phyloP scores from a whole-genome alignment of 2,797 vertebrate genomes.

The Neopelma chrysocephalum region DNA sequence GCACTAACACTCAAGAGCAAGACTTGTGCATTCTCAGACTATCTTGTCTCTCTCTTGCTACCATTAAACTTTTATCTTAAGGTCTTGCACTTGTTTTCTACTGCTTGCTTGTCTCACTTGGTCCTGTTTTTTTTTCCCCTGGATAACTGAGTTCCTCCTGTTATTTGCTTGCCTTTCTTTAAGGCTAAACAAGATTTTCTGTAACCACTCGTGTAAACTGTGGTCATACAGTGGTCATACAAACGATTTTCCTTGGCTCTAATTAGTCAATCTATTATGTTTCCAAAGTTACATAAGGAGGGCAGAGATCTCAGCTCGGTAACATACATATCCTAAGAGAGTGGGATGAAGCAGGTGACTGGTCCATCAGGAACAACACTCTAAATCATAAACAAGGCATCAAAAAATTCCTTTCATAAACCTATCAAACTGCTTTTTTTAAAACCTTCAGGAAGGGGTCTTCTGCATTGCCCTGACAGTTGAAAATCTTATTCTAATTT shows the following conservation, averaged over 20 bases:
- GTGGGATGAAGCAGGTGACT: neutral
- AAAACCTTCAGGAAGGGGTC: neutral
- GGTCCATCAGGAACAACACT: neutral
- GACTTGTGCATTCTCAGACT: neutral
- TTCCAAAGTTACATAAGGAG: neutral
- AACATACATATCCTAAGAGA: neutral
- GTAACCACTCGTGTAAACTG: neutral
- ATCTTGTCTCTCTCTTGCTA: neutral
- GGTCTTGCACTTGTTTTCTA: neutral
- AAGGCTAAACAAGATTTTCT: neutral
- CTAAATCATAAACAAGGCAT: neutral
- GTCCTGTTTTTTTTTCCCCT: neutral
- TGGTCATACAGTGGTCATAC: neutral
- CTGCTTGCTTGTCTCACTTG: neutral
- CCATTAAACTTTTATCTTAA: neutral
- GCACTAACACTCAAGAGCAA: neutral
- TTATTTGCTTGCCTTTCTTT: neutral
- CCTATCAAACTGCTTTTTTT: neutral
- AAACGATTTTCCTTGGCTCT: neutral
- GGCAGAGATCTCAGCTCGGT: neutral
- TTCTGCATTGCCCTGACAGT: fast-evolving
- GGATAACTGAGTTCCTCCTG: neutral
- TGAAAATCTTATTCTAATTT: neutral
- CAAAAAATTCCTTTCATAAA: neutral
- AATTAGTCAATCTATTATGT: neutral